phyloP scores from a whole-genome alignment of 2,888 invertebrate genomes.

The Tricholauxania praeusta region DNA sequence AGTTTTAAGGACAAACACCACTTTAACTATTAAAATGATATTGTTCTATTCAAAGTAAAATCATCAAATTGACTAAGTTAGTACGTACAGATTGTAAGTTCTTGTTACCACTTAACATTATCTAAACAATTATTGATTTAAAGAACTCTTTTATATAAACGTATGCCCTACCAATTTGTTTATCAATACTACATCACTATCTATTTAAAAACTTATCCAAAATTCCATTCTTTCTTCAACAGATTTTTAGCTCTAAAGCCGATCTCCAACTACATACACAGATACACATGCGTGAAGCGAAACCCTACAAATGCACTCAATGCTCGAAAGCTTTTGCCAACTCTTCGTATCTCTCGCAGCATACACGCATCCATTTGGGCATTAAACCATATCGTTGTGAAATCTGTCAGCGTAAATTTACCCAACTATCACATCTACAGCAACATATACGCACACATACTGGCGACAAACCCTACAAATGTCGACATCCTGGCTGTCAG shows the following conservation, averaged over 20 bases:
- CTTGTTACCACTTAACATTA: no score
- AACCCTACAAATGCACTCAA: conserved; percentile 99
- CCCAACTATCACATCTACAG: conserved; percentile 98
- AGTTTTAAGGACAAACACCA: no score
- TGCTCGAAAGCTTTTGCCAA: conserved; percentile 99
- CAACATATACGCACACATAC: conserved; percentile 99
- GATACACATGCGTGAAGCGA: conserved; percentile 98
- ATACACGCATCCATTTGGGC: conserved; percentile 98
- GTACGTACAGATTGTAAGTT: no score
- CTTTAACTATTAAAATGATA: no score
- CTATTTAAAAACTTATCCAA: neutral
- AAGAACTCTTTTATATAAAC: no score
- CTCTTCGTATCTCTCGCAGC: conserved; percentile 98
- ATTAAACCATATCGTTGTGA: conserved; percentile 99
- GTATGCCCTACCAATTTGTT: no score
- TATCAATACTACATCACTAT: no score
- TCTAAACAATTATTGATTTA: no score
- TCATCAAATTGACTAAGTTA: no score
- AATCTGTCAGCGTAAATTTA: conserved; percentile 98
- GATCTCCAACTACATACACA: conserved; percentile 97
- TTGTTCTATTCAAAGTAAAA: no score
- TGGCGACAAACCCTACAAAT: conserved; percentile 99
- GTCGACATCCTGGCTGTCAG: conserved; percentile 96
- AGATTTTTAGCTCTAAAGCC: conserved; percentile 98
- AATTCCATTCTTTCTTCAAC: conserved; percentile 66